Conservation (phyloP, 1,140 invertebrate species). For the Lamellibrachia luymesi region DNA sequence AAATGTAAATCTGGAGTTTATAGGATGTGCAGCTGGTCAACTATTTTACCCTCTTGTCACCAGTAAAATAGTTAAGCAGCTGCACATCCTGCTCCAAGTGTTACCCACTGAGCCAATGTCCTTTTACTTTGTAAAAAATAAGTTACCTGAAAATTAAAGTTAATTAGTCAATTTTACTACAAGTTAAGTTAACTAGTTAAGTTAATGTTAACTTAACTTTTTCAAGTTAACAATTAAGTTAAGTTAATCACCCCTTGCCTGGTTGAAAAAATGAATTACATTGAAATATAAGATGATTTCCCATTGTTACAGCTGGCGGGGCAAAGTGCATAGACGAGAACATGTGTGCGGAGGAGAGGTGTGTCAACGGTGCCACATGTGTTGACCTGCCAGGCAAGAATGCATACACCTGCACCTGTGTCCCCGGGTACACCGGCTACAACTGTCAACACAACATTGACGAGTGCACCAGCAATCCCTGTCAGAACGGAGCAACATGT, state of each 20-base stretch:
- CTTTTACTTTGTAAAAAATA: no score
- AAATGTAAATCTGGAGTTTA: no score
- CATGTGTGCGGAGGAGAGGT: neutral
- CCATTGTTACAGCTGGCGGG: conserved; percentile 11
- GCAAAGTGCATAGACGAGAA: neutral
- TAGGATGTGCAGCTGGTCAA: no score
- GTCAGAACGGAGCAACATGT: conserved; percentile 82
- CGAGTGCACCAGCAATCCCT: conserved; percentile 84
- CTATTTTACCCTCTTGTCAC: neutral
- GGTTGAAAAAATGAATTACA: no score
- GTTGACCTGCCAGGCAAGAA: neutral
- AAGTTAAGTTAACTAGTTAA: no score
- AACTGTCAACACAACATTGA: conserved; percentile 87
- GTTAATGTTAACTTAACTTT: no score
- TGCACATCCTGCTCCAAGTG: no score
- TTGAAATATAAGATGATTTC: neutral
- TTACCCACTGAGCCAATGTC: no score
- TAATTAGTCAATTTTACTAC: no score
- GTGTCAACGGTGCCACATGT: neutral
- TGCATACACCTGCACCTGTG: conserved; percentile 76
- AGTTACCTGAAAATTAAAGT: no score
- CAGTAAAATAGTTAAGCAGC: neutral
- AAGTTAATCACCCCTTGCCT: no score
- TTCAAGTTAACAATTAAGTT: no score
- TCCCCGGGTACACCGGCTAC: conserved; percentile 82